Evolutionary conservation across 2,888 invertebrate species (phyloP).

Genomic region (Pilophorus perplexus): DNA sequence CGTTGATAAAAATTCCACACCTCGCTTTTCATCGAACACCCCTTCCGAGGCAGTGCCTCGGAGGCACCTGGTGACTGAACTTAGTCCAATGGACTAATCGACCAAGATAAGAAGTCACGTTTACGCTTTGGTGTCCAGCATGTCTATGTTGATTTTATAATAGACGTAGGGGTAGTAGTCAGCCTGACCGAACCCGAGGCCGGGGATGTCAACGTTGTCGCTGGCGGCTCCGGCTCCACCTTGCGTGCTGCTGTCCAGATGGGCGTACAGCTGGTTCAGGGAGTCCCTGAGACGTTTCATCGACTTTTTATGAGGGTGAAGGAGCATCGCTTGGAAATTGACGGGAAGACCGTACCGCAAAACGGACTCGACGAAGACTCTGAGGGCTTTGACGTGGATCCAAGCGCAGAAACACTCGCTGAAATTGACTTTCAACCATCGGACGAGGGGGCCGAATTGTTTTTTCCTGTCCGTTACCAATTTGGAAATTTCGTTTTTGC

Average conservation of each 20-base stretch:
- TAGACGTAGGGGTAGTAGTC: slow-evolving; percentile 99
- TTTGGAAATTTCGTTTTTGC: slow-evolving; percentile 95
- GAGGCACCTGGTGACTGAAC: too few species aligned
- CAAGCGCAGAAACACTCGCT: slow-evolving; percentile 98
- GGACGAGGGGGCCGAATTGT: slow-evolving; percentile 93
- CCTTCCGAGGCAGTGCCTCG: too few species aligned
- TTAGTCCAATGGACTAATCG: too few species aligned
- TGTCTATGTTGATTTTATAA: slow-evolving; percentile 95
- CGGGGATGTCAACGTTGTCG: slow-evolving; percentile 92
- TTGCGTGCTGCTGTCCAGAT: slow-evolving; percentile 89
- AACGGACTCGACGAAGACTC: slow-evolving; percentile 99
- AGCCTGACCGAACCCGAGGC: slow-evolving; percentile 86
- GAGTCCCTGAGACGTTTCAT: slow-evolving; percentile 84
- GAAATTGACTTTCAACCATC: slow-evolving; percentile 99
- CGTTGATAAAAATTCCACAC: too few species aligned
- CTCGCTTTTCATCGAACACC: too few species aligned
- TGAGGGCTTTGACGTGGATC: slow-evolving; percentile 98
- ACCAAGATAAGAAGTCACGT: too few species aligned
- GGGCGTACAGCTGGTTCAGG: slow-evolving; percentile 86
- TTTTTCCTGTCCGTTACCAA: slow-evolving; percentile 98
- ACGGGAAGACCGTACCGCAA: slow-evolving; percentile 98
- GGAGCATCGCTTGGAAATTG: slow-evolving; percentile 95
- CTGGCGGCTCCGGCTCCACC: slow-evolving; percentile 57
- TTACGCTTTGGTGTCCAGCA: slow-evolving; percentile 67
- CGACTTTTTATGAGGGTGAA: slow-evolving; percentile 89